Evolutionary conservation across 2,797 vertebrate genomes (phyloP).

Genomic region (Acanthurus lineatus): DNA sequence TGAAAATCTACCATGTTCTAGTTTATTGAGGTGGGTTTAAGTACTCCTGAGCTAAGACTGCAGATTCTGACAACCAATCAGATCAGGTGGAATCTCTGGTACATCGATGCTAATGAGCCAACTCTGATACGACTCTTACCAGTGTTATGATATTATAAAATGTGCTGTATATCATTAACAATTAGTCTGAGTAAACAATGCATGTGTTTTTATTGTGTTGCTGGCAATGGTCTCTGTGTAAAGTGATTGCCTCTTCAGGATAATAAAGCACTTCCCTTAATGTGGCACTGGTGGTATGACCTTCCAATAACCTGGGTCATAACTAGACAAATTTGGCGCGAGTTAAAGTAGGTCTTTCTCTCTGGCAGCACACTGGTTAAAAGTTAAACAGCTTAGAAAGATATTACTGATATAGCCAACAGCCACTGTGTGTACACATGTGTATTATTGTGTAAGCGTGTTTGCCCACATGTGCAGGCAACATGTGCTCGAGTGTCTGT

Average conservation of each 20-base stretch:
- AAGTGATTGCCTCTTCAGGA: not conserved
- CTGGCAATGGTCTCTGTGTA: not conserved
- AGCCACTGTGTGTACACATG: not conserved
- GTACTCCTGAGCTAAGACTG: constrained; percentile 2
- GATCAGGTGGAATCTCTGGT: constrained; percentile 2
- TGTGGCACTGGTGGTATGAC: not conserved
- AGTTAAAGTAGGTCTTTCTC: constrained; percentile 31
- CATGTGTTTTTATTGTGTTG: not conserved
- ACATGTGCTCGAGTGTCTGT: not conserved
- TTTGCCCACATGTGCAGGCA: not conserved
- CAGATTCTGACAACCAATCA: not conserved
- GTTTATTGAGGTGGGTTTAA: not conserved
- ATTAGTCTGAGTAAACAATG: not conserved
- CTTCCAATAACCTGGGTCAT: not conserved
- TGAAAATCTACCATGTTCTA: constrained; percentile 6
- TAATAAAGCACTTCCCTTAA: not conserved
- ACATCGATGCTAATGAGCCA: not conserved
- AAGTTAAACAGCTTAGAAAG: constrained; percentile 56
- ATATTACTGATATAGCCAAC: constrained; percentile 32
- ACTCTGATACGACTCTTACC: not conserved
- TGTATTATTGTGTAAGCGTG: not conserved
- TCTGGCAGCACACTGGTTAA: constrained; percentile 46
- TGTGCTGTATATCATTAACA: not conserved
- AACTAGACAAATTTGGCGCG: constrained; percentile 29
- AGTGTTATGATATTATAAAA: constrained; percentile 12